Evolutionary conservation across 1,140 invertebrate genomes (phyloP).

Genomic region (Bombus haemorrhoidalis): DNA sequence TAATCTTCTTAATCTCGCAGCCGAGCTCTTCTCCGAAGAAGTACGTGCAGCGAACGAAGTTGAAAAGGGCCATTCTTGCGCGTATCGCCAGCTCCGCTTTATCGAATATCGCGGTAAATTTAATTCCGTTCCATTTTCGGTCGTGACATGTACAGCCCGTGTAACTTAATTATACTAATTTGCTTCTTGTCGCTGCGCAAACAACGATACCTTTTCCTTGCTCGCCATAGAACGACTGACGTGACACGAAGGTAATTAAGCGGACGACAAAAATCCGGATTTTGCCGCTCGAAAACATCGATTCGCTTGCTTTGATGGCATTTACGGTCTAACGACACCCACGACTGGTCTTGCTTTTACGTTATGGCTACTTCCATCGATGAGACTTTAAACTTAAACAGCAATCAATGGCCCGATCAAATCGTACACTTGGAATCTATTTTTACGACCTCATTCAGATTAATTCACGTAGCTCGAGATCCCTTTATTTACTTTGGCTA

Average conservation of each 20-base stretch:
- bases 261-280: constrained; percentile 21
- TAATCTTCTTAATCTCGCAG: neutral
- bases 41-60: neutral
- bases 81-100: neutral
- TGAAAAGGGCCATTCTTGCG: constrained; percentile 5
- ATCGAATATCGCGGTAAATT: constrained; percentile 24
- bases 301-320: neutral
- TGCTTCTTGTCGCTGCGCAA: constrained; percentile 9
- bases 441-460: too few relatives aligned
- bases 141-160: neutral
- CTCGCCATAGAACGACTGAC: neutral
- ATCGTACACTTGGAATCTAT: too few relatives aligned
- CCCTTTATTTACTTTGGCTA: too few relatives aligned
- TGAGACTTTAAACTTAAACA: too few relatives aligned
- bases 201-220: neutral
- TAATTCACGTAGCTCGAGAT: too few relatives aligned
- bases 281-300: neutral
- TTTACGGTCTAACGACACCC: neutral
- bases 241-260: constrained; percentile 9
- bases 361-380: too few relatives aligned
- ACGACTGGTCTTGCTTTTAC: too few relatives aligned
- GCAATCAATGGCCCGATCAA: too few relatives aligned
- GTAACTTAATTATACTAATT: constrained; percentile 20
- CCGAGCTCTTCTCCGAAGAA: neutral
- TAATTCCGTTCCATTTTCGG: constrained; percentile 25